phyloP scores from a whole-genome alignment of 1,140 invertebrate species.

The Pissodes strobi region DNA sequence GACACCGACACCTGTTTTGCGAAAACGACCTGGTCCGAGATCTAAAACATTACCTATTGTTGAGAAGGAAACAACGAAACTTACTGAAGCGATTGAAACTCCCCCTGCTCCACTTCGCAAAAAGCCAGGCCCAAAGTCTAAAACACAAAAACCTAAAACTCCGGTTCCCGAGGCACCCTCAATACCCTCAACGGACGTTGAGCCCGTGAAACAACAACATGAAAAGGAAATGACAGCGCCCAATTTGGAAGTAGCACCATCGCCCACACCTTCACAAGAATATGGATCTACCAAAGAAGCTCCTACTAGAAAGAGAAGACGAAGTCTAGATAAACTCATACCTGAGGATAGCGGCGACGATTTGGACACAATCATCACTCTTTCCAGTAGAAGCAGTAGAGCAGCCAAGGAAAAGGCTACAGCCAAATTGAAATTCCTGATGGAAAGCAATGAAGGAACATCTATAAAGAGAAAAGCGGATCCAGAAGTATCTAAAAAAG shows the following conservation, averaged over 20 bases:
- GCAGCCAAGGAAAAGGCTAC: conserved; percentile 38
- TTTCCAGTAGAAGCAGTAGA: conserved; percentile 30
- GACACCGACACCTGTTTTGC: background rate
- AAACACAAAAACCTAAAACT: background rate
- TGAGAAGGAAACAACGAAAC: background rate
- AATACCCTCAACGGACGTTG: background rate
- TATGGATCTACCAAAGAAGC: background rate
- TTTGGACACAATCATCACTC: conserved; percentile 29
- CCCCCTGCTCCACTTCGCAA: background rate
- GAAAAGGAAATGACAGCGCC: background rate
- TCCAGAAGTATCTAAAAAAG: background rate
- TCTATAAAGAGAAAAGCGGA: background rate
- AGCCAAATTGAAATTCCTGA: conserved; percentile 32
- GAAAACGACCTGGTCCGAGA: conserved; percentile 23
- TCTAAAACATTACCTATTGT: conserved; percentile 14
- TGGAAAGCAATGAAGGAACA: conserved; percentile 26
- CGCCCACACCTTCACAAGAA: background rate
- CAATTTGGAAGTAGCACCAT: background rate
- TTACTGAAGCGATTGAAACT: background rate
- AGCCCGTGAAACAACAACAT: background rate
- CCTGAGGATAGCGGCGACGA: conserved; percentile 28
- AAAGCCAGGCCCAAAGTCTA: conserved; percentile 20
- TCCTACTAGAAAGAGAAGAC: conserved; percentile 20
- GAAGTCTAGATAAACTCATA: conserved; percentile 23
- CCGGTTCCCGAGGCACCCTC: background rate